Base-by-base conservation (phyloP, 2,888 invertebrate genomes). In the Cyaniris semiargus region DNA sequence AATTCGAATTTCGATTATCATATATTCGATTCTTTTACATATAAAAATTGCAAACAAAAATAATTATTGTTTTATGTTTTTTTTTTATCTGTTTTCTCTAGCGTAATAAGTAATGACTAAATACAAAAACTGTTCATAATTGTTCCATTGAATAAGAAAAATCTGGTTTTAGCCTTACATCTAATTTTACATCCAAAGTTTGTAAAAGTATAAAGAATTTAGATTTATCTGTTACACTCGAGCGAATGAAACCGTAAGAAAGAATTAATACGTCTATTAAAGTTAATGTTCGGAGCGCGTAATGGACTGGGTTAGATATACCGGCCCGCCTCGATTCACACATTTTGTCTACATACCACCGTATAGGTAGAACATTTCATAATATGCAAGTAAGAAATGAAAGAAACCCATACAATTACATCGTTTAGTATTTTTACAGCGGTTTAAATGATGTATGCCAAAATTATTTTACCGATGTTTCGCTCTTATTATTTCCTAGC, bases 181-280 rank as follows among this genome's bases (percentile, higher is more conserved):
- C 60, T 60, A 4, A 13, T 23, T 13, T 60, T 23, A 60, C 23
- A 60, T 23, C 60, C 3, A 60, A 60, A 60, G 1, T 23, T 21
- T 60, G 60, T 23, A 60, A 23, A 23, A 60, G 23, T 60, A 23
- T 23, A 60, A 23, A 60, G 60, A 60, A 60, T 60, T 60, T 21
- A 60, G 60, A 60, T 60, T 60, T 60, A 60, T 60, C 60, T 60
- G 60, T 23, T 60, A 60, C 60, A 60, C 60, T 60, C 60, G 60
- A 60, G 60, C 7, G 53, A 48, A 89, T 86, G 85, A 78, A 71
- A 78, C 83, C 75, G 75, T 78, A 70, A 78, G 75, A 78, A 78
- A 78, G 78, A 78, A 76, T 78, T 78, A 76, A 76, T 76, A 75
- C 76, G 70, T 76, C 56, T 75, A 76, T 76, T 74, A 74, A 74